These are phyloP conservation scores for Chloropsis cyanopogon DNA, from an alignment of 2,113 vertebrate species.

Conservation along the genomic window DNA sequence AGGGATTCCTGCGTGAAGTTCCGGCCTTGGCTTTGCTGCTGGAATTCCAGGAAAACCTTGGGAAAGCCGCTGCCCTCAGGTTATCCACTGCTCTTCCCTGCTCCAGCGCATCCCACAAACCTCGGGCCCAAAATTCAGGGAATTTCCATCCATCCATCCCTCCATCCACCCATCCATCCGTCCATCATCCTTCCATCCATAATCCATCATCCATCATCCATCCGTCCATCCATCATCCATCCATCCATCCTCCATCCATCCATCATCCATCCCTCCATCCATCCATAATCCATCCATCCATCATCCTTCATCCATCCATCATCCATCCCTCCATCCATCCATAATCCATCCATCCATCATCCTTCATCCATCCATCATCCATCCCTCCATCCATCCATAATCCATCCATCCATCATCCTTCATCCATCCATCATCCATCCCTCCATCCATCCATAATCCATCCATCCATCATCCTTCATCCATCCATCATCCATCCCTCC, in stretches of 20 bases:
- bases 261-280: not conserved
- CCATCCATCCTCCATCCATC: not conserved
- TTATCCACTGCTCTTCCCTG: not conserved
- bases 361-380: too few relatives aligned
- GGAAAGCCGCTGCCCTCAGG: not conserved
- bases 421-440: too few relatives aligned
- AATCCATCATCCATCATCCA: too few relatives aligned
- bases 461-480: too few relatives aligned
- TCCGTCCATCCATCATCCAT: not conserved
- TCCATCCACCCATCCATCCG: too few relatives aligned
- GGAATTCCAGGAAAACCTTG: not conserved
- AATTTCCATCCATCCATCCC: not conserved
- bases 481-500: too few relatives aligned
- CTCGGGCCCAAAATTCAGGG: not conserved
- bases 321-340: too few relatives aligned
- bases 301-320: too few relatives aligned
- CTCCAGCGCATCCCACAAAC: accelerated
- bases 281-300: too few relatives aligned
- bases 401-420: too few relatives aligned
- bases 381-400: too few relatives aligned
- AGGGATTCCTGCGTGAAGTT: not conserved
- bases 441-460: too few relatives aligned
- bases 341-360: not conserved
- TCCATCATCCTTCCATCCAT: not conserved
- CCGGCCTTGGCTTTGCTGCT: not conserved